Evolutionary conservation across 2,113 vertebrate genomes (phyloP).

Genomic region (Climacteris rufus): DNA sequence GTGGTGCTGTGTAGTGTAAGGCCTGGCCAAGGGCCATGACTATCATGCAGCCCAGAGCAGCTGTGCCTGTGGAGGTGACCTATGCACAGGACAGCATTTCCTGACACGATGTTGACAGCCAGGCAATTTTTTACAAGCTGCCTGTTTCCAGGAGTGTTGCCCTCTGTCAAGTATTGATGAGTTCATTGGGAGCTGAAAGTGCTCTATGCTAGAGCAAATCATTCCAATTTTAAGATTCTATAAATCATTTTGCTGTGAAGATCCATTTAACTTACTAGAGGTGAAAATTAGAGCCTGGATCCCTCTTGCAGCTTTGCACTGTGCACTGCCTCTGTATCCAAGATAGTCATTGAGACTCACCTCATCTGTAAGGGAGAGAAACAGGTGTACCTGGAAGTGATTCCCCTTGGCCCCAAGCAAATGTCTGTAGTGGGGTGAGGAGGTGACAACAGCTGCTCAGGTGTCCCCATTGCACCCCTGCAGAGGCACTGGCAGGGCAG

Average conservation of each 20-base stretch:
- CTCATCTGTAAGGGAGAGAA: not conserved
- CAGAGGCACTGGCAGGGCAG: rapidly evolving
- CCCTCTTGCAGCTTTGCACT: not conserved
- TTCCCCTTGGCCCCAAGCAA: not conserved
- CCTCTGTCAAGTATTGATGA: not conserved
- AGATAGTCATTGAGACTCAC: not conserved
- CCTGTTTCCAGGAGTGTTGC: not conserved
- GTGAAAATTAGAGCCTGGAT: not conserved
- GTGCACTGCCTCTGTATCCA: not conserved
- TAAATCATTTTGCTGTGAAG: not conserved
- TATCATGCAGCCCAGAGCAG: not conserved
- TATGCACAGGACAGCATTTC: rapidly evolving
- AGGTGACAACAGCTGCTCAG: not conserved
- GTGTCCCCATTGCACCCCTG: not conserved
- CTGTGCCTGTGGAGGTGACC: not conserved
- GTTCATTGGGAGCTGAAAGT: rapidly evolving
- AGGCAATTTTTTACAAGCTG: not conserved
- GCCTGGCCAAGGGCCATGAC: not conserved
- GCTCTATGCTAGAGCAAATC: not conserved
- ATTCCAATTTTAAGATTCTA: not conserved
- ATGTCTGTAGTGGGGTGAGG: not conserved
- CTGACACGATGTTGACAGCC: not conserved
- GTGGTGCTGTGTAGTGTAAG: rapidly evolving
- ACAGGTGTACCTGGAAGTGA: rapidly evolving
- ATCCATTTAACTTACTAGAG: not conserved